Conservation (phyloP, 2,113 vertebrate genomes). For the Pipa parva region DNA sequence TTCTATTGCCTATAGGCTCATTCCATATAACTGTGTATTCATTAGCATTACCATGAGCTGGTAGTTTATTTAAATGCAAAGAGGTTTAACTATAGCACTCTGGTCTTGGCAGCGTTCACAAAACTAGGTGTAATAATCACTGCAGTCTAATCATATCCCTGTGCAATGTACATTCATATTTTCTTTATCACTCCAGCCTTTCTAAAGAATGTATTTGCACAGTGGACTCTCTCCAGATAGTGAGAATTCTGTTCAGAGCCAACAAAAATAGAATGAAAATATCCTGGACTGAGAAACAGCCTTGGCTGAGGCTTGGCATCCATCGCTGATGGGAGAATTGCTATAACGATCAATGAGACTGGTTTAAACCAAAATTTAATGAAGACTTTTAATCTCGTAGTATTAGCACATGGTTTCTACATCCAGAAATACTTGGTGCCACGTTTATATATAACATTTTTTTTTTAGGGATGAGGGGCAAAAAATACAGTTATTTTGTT, state of each 20-base stretch:
- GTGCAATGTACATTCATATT: constrained; percentile 31
- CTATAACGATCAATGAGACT: constrained; percentile 19
- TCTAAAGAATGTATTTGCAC: constrained; percentile 28
- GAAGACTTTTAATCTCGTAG: constrained; percentile 7
- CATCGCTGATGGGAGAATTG: constrained; percentile 31
- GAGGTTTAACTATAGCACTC: not conserved
- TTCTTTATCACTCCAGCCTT: constrained; percentile 33
- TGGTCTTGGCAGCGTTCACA: constrained; percentile 11
- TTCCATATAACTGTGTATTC: not conserved
- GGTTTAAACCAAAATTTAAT: constrained; percentile 1
- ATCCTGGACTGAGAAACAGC: constrained; percentile 32
- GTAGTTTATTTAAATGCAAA: not conserved
- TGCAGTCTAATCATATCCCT: constrained; percentile 6
- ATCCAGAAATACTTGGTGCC: constrained; percentile 18
- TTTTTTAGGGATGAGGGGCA: too few species aligned
- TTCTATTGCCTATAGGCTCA: constrained; percentile 21
- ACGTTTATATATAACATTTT: too few species aligned
- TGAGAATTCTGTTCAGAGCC: constrained; percentile 11
- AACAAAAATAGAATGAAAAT: constrained; percentile 39
- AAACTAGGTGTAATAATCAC: constrained; percentile 15
- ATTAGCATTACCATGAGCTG: constrained; percentile 29
- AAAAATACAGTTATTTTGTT: too few species aligned
- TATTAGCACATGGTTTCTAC: constrained; percentile 10
- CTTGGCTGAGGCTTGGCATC: constrained; percentile 15
- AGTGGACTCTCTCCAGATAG: constrained; percentile 31